phyloP scores from a whole-genome alignment of 2,797 vertebrate genomes.

The Tadarida brasiliensis region DNA sequence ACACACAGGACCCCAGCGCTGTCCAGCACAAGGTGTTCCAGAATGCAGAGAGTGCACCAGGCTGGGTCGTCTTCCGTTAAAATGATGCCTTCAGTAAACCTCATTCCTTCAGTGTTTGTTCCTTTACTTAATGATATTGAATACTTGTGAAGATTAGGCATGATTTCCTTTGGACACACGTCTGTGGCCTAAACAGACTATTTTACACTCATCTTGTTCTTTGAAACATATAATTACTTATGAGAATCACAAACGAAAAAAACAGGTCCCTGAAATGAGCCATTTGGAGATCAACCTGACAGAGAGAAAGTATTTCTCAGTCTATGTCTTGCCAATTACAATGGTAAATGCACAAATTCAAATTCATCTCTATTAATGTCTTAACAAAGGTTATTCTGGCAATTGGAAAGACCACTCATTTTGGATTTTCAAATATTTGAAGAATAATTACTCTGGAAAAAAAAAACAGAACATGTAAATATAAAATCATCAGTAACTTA shows the following conservation, averaged over 20 bases:
- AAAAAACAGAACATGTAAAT: neutral
- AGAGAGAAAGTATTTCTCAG: neutral
- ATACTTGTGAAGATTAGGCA: neutral
- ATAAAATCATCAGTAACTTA: neutral
- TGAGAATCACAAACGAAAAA: neutral
- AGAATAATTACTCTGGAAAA: neutral
- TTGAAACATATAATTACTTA: constrained; percentile 13
- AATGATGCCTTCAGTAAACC: neutral
- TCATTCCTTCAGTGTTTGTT: neutral
- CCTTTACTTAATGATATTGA: neutral
- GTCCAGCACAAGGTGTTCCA: no score
- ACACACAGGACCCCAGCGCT: no score
- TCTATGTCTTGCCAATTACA: neutral
- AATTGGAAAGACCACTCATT: neutral
- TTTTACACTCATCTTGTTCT: neutral
- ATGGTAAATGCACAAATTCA: neutral
- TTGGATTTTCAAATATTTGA: neutral
- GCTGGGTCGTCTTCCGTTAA: neutral
- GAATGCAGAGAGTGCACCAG: no score
- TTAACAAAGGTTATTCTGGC: neutral
- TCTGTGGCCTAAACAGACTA: neutral
- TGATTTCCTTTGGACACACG: neutral
- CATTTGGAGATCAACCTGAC: neutral
- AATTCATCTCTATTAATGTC: neutral
- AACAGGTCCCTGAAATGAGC: neutral